Conservation (phyloP, 92 coral and sea anemone genomes). For the Zoanthus solanderi region DNA sequence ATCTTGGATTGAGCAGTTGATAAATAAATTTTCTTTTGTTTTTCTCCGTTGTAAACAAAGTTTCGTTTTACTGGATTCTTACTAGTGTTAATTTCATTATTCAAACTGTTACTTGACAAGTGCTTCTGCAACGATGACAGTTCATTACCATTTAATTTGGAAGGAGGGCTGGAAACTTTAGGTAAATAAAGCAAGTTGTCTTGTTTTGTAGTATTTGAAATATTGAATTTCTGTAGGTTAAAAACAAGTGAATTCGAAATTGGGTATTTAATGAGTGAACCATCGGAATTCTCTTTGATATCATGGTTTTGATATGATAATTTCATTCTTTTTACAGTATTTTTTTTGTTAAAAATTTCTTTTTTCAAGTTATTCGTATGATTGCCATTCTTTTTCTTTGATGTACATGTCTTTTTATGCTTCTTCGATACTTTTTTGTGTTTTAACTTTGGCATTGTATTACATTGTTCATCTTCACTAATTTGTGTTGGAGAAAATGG, state of each 20-base stretch:
- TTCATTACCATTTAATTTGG: not conserved
- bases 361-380: not conserved
- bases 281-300: not conserved
- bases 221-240: conserved; percentile 55
- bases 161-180: conserved; percentile 53
- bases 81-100: not conserved
- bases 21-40: conserved; percentile 77
- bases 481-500: conserved; percentile 45
- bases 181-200: conserved; percentile 66
- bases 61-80: not conserved
- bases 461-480: conserved; percentile 50
- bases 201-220: conserved; percentile 67
- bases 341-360: conserved; percentile 27
- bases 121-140: conserved; percentile 39
- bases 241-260: conserved; percentile 40
- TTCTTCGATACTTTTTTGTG: conserved; percentile 14
- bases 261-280: not conserved
- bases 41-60: conserved; percentile 52
- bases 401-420: conserved; percentile 3
- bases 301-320: conserved; percentile 10
- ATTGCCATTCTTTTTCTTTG: conserved; percentile 27
- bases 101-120: conserved; percentile 24
- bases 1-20: conserved; percentile 88
- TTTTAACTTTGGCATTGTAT: conserved; percentile 44
- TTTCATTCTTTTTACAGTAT: conserved; percentile 2